Conservation (phyloP, 1,140 invertebrate genomes). For the Apis florea region DNA sequence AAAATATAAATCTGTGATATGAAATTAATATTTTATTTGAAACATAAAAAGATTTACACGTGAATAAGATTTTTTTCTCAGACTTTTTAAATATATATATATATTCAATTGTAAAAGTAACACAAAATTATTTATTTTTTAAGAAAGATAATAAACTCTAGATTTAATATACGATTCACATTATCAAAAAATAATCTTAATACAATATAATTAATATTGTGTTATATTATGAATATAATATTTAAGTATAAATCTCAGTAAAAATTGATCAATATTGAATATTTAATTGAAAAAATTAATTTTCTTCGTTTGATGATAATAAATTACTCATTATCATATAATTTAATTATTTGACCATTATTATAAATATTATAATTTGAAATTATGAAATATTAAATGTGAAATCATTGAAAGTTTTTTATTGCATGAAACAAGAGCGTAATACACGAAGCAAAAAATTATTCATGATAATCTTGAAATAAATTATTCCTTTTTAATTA, state of each 20-base stretch:
- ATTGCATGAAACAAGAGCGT: too few relatives aligned
- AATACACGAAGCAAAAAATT: not conserved
- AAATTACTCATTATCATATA: not conserved
- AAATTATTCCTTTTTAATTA: not conserved
- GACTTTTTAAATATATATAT: too few relatives aligned
- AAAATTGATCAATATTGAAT: too few relatives aligned
- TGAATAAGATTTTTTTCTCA: too few relatives aligned
- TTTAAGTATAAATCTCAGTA: too few relatives aligned
- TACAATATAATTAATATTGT: too few relatives aligned
- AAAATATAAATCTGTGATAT: too few relatives aligned
- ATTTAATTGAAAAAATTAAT: too few relatives aligned
- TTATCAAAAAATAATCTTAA: too few relatives aligned
- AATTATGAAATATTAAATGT: not conserved
- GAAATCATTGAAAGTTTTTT: not conserved
- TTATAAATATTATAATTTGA: not conserved
- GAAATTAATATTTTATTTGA: too few relatives aligned
- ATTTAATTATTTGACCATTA: not conserved
- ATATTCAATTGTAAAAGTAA: not conserved
- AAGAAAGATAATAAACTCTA: not conserved
- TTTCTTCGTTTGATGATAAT: not conserved
- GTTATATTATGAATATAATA: too few relatives aligned
- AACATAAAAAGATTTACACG: too few relatives aligned
- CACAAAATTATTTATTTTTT: not conserved
- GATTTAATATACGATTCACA: not conserved
- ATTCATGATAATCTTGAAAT: not conserved